These are phyloP conservation scores for Scrobipalpa costella DNA, from an alignment of 2,888 invertebrate genomes.

Conservation along the genomic window DNA sequence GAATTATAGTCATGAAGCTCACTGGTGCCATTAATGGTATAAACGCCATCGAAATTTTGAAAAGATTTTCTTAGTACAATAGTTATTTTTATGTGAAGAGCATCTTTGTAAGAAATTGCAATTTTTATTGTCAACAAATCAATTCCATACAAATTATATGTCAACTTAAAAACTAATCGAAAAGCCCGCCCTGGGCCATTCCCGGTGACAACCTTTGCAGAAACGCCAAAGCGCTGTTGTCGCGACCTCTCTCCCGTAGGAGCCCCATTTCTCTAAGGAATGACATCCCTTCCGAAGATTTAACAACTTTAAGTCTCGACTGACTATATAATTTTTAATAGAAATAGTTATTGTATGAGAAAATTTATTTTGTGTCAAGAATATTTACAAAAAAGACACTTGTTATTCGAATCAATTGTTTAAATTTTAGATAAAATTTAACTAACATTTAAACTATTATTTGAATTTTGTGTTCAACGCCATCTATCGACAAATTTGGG, in stretches of 20 bases:
- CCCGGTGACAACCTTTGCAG: too few relatives aligned
- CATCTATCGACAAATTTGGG: constrained; percentile 37
- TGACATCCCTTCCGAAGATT: too few relatives aligned
- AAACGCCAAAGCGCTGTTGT: too few relatives aligned
- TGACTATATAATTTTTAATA: too few relatives aligned
- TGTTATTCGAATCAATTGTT: background rate
- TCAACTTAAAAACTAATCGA: too few relatives aligned
- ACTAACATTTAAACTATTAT: constrained; percentile 19
- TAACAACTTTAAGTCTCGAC: too few relatives aligned
- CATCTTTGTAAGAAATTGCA: too few relatives aligned
- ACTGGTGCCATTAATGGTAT: constrained; percentile 50
- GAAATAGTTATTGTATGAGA: background rate
- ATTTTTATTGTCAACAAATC: too few relatives aligned
- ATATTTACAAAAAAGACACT: background rate
- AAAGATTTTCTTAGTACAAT: constrained; percentile 21
- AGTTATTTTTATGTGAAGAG: background rate
- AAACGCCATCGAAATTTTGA: constrained; percentile 43
- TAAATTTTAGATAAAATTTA: background rate
- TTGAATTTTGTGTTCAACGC: constrained; percentile 29
- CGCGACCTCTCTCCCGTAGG: too few relatives aligned
- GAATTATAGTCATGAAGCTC: constrained; percentile 35
- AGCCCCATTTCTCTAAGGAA: too few relatives aligned
- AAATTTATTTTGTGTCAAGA: background rate
- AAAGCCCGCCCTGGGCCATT: too few relatives aligned
- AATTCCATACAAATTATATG: too few relatives aligned